These are phyloP conservation scores for Drosophila fuyamai DNA, from an alignment of 1,140 invertebrate genomes.

Conservation along the genomic window DNA sequence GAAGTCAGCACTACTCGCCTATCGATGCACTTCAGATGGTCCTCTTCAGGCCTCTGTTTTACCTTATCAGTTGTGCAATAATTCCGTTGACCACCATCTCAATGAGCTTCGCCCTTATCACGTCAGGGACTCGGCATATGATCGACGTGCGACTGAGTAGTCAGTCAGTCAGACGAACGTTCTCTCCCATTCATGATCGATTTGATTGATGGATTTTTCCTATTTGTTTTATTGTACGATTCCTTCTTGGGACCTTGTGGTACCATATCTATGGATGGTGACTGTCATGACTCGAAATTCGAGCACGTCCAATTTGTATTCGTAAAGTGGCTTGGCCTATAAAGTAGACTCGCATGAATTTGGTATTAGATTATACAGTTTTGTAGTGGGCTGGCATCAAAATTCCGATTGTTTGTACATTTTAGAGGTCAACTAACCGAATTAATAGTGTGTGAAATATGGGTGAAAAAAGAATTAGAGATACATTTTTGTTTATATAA, in stretches of 20 bases:
- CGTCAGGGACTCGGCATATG: not conserved
- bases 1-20: slow-evolving; percentile 3
- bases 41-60: not conserved
- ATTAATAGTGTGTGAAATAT: not conserved
- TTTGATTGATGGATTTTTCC: slow-evolving; percentile 27
- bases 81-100: slow-evolving; percentile 27
- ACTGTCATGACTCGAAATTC: slow-evolving; percentile 25
- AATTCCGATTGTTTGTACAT: not conserved
- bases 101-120: slow-evolving; percentile 20
- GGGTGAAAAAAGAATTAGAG: not conserved
- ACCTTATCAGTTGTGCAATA: slow-evolving; percentile 48
- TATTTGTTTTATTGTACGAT: not conserved
- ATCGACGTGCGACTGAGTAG: not conserved
- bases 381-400: not conserved
- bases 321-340: slow-evolving; percentile 9
- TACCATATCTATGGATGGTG: slow-evolving; percentile 6
- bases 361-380: slow-evolving; percentile 2
- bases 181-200: slow-evolving; percentile 24
- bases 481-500: not conserved
- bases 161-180: not conserved
- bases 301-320: slow-evolving; percentile 32
- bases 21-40: slow-evolving; percentile 35
- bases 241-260: slow-evolving; percentile 7
- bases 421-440: slow-evolving; percentile 6
- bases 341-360: slow-evolving; percentile 10